A percentile compares a stretch with the other conserved stretches of the same genome.
phyloP scores from a whole-genome alignment of 1,140 invertebrate genomes.

The Papilio polytes region DNA sequence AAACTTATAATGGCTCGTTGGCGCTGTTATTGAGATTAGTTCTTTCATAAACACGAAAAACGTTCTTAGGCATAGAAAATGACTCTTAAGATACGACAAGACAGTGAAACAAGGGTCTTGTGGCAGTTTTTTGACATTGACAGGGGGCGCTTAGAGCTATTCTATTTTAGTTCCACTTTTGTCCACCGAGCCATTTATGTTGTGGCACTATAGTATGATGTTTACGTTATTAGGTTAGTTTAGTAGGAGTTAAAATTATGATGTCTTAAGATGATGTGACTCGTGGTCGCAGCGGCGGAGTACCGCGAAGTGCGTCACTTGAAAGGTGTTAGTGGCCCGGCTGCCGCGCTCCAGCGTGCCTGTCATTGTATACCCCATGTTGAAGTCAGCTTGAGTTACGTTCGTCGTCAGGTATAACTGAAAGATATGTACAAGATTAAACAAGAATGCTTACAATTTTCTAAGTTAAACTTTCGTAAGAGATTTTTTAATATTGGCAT shows the following conservation, averaged over 20 bases:
- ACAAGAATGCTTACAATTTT: not conserved
- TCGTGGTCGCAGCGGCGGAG: slow-evolving; percentile 87
- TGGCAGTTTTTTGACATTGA: not conserved
- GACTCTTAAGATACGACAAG: not conserved
- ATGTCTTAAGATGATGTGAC: slow-evolving; percentile 67
- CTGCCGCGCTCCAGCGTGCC: slow-evolving; percentile 92
- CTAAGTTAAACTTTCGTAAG: too few species aligned
- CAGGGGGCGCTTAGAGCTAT: not conserved
- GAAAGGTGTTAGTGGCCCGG: slow-evolving; percentile 89
- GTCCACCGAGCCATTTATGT: not conserved
- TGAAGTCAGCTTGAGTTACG: slow-evolving; percentile 92
- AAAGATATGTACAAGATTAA: slow-evolving; percentile 29
- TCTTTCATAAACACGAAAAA: too few species aligned
- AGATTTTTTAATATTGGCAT: too few species aligned
- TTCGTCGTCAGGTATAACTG: slow-evolving; percentile 91
- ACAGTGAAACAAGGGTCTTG: not conserved
- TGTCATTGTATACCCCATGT: slow-evolving; percentile 95
- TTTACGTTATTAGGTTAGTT: not conserved
- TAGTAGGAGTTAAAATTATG: slow-evolving; percentile 47
- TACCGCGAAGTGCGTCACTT: slow-evolving; percentile 94
- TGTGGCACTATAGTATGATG: not conserved
- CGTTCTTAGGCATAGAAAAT: not conserved
- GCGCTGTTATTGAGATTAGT: too few species aligned
- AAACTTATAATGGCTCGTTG: too few species aligned
- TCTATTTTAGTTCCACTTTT: not conserved